phyloP scores from a whole-genome alignment of 1,140 invertebrate genomes.

The Apis mellifera region DNA sequence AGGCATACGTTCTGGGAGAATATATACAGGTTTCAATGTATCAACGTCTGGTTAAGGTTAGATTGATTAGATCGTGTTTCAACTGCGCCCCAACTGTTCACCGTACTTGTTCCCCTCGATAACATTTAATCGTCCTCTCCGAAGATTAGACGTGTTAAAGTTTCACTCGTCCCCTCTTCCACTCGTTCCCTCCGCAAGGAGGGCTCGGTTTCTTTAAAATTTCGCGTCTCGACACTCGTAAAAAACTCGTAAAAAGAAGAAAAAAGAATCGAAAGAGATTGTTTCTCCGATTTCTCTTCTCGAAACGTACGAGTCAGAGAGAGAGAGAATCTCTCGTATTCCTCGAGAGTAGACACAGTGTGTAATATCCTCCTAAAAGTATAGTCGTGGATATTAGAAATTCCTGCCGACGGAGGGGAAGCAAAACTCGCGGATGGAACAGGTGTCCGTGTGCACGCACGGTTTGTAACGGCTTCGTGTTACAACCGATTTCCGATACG shows the following conservation, averaged over 20 bases:
- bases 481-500: conserved; percentile 23
- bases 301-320: too few relatives aligned
- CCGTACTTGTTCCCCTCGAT: neutral
- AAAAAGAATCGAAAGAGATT: too few relatives aligned
- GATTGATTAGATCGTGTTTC: conserved; percentile 7
- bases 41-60: neutral
- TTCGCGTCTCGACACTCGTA: too few relatives aligned
- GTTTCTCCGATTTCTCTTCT: too few relatives aligned
- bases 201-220: too few relatives aligned
- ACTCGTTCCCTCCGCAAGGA: too few relatives aligned
- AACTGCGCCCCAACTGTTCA: neutral
- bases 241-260: too few relatives aligned
- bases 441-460: neutral
- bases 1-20: too few relatives aligned
- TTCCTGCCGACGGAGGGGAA: neutral
- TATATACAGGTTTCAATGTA: neutral
- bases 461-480: conserved; percentile 9
- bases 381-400: neutral
- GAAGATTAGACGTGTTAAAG: neutral
- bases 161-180: neutral
- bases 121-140: neutral
- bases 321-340: too few relatives aligned
- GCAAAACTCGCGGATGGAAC: neutral
- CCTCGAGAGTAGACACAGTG: too few relatives aligned
- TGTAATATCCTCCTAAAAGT: neutral